Evolutionary conservation across 2,797 vertebrate genomes (phyloP), one percentile per base, ranked within the genome.

Genomic region (Eulemur rubriventer): DNA sequence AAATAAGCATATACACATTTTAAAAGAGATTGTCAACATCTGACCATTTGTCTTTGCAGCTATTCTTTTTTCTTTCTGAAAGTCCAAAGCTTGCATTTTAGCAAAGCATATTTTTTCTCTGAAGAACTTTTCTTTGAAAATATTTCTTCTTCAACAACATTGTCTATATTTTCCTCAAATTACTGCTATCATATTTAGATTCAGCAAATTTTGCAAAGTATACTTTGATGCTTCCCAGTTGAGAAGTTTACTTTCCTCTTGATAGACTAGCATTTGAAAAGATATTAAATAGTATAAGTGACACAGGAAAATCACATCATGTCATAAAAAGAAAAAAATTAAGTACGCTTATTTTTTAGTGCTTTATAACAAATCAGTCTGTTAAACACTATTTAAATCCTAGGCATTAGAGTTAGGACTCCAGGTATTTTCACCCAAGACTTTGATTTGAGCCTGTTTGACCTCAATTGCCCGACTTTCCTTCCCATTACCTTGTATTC

Each of bases 301-400:
- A 85, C 22, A 10, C 12, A 0, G 1, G 43, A 65, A 6, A 7
- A 33, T 52, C 59, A 3, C 46, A 24, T 76, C 2, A 67, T 82
- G 33, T 6, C 26, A 89, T 57, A 59, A 86, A 59, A 86, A 50
- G 48, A 33, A 59, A 84, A 65, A 65, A 65, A 18, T 14, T 30
- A 63, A 63, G 18, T 17, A 0, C 63, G 4, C 20, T 26, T 65
- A 13, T 89, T 89, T 81, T 81, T 30, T 5, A 82, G 41, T 80
- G 43, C 0, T 90, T 93, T 72, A 88, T 72, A 70, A 38, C 30
- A 92, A 80, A 72, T 61, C 35, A 61, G 16, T 81, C 35, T 93
- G 78, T 93, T 41, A 80, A 80, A 73, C 18, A 75, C 61, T 88
- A 89, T 76, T 35, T 50, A 95, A 94, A 82, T 79, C 38, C 43